Evolutionary conservation across 2,888 invertebrate species (phyloP).

Genomic region (Drosophila mimica): DNA sequence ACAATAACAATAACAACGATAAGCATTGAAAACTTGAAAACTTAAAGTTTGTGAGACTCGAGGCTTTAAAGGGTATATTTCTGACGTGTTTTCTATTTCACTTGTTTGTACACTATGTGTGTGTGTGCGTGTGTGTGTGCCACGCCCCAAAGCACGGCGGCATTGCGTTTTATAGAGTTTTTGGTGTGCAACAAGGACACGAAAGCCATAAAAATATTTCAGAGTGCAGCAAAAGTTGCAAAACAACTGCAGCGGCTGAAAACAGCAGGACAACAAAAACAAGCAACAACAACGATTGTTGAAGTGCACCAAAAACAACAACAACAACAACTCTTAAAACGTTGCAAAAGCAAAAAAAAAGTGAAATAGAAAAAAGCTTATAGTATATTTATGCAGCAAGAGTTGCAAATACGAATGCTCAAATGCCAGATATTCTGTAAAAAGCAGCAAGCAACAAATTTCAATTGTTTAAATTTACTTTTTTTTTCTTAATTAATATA

Average conservation of each 20-base stretch:
- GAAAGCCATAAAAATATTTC: constrained; percentile 72
- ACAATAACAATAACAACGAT: constrained; percentile 26
- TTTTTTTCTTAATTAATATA: background rate
- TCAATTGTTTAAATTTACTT: fast-evolving
- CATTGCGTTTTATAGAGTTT: constrained; percentile 25
- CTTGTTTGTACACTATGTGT: constrained; percentile 47
- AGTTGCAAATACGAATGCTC: background rate
- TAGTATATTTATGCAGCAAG: background rate
- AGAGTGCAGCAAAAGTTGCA: constrained; percentile 58
- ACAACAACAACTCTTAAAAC: constrained; percentile 61
- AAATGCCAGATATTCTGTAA: background rate
- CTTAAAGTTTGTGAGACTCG: constrained; percentile 44
- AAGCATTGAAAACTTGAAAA: constrained; percentile 42
- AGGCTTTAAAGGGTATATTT: constrained; percentile 42
- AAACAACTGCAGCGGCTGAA: constrained; percentile 55
- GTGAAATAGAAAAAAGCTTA: constrained; percentile 3
- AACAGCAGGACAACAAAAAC: constrained; percentile 26
- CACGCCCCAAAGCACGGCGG: constrained; percentile 35
- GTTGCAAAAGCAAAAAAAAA: constrained; percentile 46
- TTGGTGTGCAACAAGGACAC: constrained; percentile 70
- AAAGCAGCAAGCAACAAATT: background rate
- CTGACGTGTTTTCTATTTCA: constrained; percentile 70
- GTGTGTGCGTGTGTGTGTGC: constrained; percentile 24
- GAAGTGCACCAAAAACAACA: constrained; percentile 46
- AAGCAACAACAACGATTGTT: constrained; percentile 31